These are phyloP conservation scores for Crematogaster levior DNA, from an alignment of 2,888 invertebrate species.

Conservation along the genomic window DNA sequence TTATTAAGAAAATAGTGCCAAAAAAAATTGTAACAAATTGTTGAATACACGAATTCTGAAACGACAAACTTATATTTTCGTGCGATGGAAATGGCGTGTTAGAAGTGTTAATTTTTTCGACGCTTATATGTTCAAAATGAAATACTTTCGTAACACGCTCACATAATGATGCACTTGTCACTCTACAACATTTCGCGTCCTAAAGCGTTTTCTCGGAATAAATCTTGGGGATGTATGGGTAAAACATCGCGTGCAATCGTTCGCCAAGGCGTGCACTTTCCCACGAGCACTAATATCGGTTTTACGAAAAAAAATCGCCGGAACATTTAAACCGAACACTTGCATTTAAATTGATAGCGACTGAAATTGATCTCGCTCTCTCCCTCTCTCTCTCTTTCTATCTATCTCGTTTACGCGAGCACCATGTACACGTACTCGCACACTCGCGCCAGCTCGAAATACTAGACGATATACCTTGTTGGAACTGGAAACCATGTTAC, in stretches of 20 bases:
- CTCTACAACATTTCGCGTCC: not conserved
- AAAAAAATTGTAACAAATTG: not conserved
- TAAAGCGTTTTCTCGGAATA: not conserved
- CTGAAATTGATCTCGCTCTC: constrained; percentile 28
- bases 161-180: constrained; percentile 41
- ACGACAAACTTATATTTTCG: not conserved
- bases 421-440: constrained; percentile 62
- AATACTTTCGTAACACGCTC: constrained; percentile 1
- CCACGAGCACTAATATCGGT: constrained; percentile 40
- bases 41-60: not conserved
- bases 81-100: not conserved
- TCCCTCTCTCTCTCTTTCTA: not conserved
- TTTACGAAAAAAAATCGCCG: constrained; percentile 19
- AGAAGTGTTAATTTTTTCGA: not conserved
- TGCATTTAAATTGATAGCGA: constrained; percentile 11
- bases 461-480: constrained; percentile 79
- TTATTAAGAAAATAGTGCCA: not conserved
- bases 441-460: constrained; percentile 9
- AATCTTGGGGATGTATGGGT: not conserved
- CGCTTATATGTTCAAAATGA: not conserved
- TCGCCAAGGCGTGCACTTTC: constrained; percentile 36
- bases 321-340: constrained; percentile 16
- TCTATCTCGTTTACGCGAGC: not conserved
- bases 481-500: constrained; percentile 85
- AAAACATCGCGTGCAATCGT: constrained; percentile 9